These are phyloP conservation scores for Echinops telfairi DNA, from an alignment of 2,113 vertebrate species.

Conservation along the genomic window DNA sequence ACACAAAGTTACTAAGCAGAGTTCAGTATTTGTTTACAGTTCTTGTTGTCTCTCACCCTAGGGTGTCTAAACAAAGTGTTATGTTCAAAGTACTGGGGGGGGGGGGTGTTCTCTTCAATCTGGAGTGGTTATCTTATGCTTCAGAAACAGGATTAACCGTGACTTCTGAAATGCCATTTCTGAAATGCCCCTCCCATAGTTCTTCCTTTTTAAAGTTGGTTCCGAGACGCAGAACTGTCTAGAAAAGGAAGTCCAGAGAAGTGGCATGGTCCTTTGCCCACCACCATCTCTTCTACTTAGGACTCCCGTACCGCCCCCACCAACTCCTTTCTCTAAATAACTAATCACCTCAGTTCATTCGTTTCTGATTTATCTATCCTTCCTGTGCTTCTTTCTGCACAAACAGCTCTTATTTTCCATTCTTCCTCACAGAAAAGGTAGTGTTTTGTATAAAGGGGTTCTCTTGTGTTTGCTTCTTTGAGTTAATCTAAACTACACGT, in stretches of 20 bases:
- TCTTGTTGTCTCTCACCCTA: background rate
- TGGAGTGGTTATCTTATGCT: background rate
- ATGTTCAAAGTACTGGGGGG: background rate
- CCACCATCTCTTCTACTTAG: background rate
- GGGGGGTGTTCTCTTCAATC: background rate
- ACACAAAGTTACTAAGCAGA: background rate
- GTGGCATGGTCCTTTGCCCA: fast-evolving
- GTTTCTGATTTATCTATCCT: background rate
- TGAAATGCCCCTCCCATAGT: background rate
- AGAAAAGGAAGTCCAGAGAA: background rate
- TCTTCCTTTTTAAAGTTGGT: conserved; percentile 1
- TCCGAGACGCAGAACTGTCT: background rate
- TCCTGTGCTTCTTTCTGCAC: background rate
- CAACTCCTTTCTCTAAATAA: background rate
- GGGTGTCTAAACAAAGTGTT: background rate
- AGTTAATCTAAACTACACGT: background rate
- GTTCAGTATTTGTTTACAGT: background rate
- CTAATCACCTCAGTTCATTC: background rate
- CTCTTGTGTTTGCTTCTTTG: too few relatives aligned
- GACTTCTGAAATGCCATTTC: background rate
- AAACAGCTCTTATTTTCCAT: background rate
- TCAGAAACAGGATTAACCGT: background rate
- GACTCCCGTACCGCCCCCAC: background rate
- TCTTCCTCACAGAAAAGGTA: background rate
- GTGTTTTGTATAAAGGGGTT: background rate